These are phyloP conservation scores for Dreissena rostriformis DNA, from an alignment of 1,140 invertebrate genomes.

Conservation along the genomic window DNA sequence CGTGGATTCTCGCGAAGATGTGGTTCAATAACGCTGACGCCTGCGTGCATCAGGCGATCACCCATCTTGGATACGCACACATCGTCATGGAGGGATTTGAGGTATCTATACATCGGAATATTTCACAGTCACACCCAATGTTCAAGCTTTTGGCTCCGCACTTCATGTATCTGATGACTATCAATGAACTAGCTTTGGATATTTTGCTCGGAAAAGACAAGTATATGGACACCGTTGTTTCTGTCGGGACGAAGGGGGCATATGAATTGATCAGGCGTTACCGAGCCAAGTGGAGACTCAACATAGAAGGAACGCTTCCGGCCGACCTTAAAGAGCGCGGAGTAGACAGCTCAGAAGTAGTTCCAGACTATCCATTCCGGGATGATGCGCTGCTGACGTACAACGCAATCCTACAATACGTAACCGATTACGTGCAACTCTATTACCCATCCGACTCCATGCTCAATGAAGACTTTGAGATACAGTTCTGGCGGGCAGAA, in stretches of 20 bases:
- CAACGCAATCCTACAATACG: too few relatives aligned
- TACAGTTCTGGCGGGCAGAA: slow-evolving; percentile 72
- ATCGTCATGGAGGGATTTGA: too few relatives aligned
- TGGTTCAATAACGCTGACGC: slow-evolving; percentile 82
- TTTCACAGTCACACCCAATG: slow-evolving; percentile 82
- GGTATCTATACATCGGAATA: slow-evolving; percentile 80
- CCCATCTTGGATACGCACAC: too few relatives aligned
- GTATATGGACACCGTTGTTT: slow-evolving; percentile 17
- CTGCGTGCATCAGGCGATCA: slow-evolving; percentile 79
- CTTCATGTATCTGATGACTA: slow-evolving; percentile 82
- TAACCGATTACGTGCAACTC: slow-evolving; percentile 55
- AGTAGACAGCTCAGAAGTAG: slow-evolving; percentile 69
- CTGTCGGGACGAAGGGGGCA: too few relatives aligned
- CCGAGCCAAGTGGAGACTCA: too few relatives aligned
- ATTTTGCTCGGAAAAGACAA: slow-evolving; percentile 16
- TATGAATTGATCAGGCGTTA: too few relatives aligned
- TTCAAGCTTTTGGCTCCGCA: slow-evolving; percentile 83
- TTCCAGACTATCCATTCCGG: too few relatives aligned
- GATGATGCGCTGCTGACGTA: too few relatives aligned
- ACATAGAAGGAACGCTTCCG: slow-evolving; percentile 51
- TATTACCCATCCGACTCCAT: slow-evolving; percentile 46
- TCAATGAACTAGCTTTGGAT: slow-evolving; percentile 66
- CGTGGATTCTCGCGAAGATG: too few relatives aligned
- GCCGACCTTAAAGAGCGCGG: slow-evolving; percentile 65
- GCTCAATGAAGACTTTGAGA: slow-evolving; percentile 72